Evolutionary conservation across 1,140 invertebrate genomes (phyloP).

Genomic region (Drosophila bocki): DNA sequence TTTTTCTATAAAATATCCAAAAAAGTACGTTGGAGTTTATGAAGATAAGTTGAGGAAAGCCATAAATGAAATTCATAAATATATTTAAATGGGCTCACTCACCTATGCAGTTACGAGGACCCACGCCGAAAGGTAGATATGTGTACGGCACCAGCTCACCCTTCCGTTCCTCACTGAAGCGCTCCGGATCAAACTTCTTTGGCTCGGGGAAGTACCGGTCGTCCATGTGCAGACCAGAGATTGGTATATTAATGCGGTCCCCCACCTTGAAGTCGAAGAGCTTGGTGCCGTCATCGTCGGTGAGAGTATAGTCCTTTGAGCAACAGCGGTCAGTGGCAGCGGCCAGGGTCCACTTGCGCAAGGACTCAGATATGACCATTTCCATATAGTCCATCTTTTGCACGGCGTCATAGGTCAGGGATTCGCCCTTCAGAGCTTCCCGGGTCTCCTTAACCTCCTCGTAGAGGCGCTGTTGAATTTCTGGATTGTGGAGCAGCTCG

Average conservation of each 20-base stretch:
- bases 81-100: constrained; percentile 42
- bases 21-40: too few species aligned
- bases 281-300: constrained; percentile 57
- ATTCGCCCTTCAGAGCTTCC: constrained; percentile 82
- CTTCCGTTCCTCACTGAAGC: constrained; percentile 85
- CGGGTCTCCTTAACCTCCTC: constrained; percentile 86
- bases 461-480: constrained; percentile 87
- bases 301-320: constrained; percentile 85
- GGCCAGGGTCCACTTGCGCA: constrained; percentile 87
- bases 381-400: constrained; percentile 88
- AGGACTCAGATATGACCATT: constrained; percentile 87
- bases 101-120: constrained; percentile 88
- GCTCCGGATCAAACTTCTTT: constrained; percentile 86
- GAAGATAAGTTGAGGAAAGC: too few species aligned
- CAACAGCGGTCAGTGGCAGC: constrained; percentile 86
- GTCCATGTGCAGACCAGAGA: constrained; percentile 85
- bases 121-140: constrained; percentile 87
- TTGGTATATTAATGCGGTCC: constrained; percentile 84
- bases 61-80: background rate
- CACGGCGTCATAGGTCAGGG: constrained; percentile 86
- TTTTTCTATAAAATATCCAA: too few species aligned
- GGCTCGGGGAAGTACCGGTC: constrained; percentile 86
- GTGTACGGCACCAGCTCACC: constrained; percentile 81
- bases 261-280: constrained; percentile 69
- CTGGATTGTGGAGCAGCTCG: constrained; percentile 86